phyloP scores from a whole-genome alignment of 2,888 invertebrate genomes.

The Pyrocoelia pectoralis region DNA sequence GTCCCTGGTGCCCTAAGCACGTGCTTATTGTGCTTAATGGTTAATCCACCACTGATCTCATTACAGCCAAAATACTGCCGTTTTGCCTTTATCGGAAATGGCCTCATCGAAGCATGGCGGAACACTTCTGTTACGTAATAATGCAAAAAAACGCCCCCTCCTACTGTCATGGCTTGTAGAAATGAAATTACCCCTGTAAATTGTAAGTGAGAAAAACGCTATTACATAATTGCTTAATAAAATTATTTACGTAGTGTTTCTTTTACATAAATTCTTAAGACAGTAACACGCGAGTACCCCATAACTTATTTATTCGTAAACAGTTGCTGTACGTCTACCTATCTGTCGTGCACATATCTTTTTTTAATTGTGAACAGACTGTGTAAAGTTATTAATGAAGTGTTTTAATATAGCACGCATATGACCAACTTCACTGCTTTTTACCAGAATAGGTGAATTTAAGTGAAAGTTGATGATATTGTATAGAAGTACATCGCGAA shows the following conservation, averaged over 20 bases:
- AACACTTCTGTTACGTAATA: too few relatives aligned
- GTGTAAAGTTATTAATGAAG: background rate
- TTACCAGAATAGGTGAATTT: background rate
- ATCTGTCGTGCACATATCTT: background rate
- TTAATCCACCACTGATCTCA: too few relatives aligned
- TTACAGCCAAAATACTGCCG: too few relatives aligned
- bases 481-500: background rate
- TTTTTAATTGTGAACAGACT: background rate
- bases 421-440: background rate
- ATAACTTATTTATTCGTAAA: background rate
- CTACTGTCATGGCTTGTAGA: background rate
- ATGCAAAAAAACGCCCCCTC: too few relatives aligned
- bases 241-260: background rate
- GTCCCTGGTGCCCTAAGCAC: too few relatives aligned
- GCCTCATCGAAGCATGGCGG: too few relatives aligned
- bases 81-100: too few relatives aligned
- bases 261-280: background rate
- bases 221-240: background rate
- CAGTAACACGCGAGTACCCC: background rate
- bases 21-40: too few relatives aligned
- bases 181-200: background rate
- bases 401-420: background rate
- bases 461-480: background rate
- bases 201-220: background rate
- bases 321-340: background rate